These are phyloP conservation scores for Eupithecia exiguata DNA, from an alignment of 2,888 invertebrate species.

Conservation along the genomic window DNA sequence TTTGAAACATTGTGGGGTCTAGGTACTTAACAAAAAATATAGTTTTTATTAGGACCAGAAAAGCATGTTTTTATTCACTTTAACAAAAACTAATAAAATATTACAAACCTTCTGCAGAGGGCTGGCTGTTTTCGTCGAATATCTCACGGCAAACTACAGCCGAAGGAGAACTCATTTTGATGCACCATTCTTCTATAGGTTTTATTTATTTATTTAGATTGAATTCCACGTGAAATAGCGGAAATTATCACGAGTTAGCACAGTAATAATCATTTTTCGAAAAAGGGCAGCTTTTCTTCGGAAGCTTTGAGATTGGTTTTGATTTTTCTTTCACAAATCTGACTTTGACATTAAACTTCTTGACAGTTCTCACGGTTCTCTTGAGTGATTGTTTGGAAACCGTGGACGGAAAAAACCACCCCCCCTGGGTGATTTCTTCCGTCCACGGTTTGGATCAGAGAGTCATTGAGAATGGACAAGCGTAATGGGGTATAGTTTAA, in stretches of 20 bases:
- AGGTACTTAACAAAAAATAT: neutral
- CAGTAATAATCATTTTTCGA: constrained; percentile 21
- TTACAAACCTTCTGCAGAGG: constrained; percentile 90
- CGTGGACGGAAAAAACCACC: too few relatives aligned
- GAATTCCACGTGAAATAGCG: constrained; percentile 38
- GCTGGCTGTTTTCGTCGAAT: constrained; percentile 92
- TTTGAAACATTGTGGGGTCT: neutral
- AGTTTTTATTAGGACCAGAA: neutral
- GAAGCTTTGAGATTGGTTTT: neutral
- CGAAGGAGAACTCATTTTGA: constrained; percentile 74
- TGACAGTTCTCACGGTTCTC: too few relatives aligned
- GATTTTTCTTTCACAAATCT: neutral
- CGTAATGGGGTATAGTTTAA: too few relatives aligned
- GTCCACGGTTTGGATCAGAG: too few relatives aligned
- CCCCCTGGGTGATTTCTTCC: too few relatives aligned
- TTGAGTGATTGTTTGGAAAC: too few relatives aligned
- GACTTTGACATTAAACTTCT: neutral
- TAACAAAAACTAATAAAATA: constrained; percentile 49
- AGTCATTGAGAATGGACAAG: too few relatives aligned
- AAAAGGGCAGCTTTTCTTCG: neutral
- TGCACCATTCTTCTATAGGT: constrained; percentile 60
- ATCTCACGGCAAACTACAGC: constrained; percentile 91
- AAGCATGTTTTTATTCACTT: neutral
- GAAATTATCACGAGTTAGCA: constrained; percentile 15
- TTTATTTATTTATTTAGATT: too few relatives aligned